Conservation (phyloP, 2,113 vertebrate genomes). For the Dasyurus viverrinus region DNA sequence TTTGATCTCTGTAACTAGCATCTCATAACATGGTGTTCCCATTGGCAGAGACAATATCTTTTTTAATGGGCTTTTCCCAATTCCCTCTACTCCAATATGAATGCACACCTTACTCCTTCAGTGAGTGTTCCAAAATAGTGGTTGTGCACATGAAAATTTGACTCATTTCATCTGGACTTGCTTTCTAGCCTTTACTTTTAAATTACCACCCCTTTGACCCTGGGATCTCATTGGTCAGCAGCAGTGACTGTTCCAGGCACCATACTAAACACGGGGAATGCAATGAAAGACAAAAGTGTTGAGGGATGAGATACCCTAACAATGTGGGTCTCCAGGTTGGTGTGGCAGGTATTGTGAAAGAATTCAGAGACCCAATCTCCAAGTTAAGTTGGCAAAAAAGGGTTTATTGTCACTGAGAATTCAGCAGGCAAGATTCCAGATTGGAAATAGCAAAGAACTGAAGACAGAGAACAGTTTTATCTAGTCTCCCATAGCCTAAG, state of each 20-base stretch:
- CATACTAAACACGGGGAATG: neutral
- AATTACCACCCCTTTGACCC: neutral
- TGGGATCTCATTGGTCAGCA: neutral
- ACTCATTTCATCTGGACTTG: neutral
- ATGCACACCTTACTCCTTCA: neutral
- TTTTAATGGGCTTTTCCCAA: neutral
- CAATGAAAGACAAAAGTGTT: neutral
- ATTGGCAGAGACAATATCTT: neutral
- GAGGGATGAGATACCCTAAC: too few species aligned
- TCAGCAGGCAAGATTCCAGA: too few species aligned
- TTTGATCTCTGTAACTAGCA: neutral
- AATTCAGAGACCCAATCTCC: too few species aligned
- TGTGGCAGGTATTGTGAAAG: too few species aligned
- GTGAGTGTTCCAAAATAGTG: neutral
- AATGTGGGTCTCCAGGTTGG: too few species aligned
- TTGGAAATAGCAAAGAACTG: too few species aligned
- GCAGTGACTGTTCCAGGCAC: neutral
- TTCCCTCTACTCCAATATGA: neutral
- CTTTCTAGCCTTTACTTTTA: neutral
- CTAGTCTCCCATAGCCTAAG: too few species aligned
- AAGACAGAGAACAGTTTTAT: too few species aligned
- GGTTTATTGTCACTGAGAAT: too few species aligned
- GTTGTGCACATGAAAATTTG: neutral
- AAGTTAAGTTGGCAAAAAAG: too few species aligned
- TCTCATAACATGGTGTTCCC: neutral